Base-by-base conservation (phyloP, 1,140 invertebrate genomes). In the Caligus rogercresseyi region DNA sequence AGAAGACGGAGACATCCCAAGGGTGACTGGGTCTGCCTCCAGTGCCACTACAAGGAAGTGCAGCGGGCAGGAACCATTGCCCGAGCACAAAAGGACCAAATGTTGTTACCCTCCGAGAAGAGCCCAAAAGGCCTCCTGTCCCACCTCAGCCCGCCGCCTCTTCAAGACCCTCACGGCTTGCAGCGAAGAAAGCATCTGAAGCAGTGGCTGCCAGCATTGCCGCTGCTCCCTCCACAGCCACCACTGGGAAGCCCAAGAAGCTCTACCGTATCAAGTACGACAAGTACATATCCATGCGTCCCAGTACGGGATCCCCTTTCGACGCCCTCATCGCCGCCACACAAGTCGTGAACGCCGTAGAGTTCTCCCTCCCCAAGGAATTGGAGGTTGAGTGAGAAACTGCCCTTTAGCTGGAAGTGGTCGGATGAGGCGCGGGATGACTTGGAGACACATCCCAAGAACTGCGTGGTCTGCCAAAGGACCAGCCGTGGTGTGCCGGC, bases 11-110 rank as follows among this genome's bases (percentile, higher is more conserved):
- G 87, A 92, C 72, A 85, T 93, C 67, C 89, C n/a, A 18, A 60
- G 24, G 57, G 89, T 0, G 82, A 89, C 72, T 94, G 89, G 89
- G 73, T 90, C 63, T 95, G 90, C 70, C 83, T 87, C 66, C 80
- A 82, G 65, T 95, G 89, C 70, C 75, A 74, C 16, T 69, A 74
- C 52, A 67, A 66, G 31, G 76, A 75, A 68, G 73, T 74, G 14
- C n/a, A 13, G 13, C 53, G 53, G 4, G 4, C 53, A 25, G 31
- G 31, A 43, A 43, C 31, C 31, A 43, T 43, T 43, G 7, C 31
- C n/a, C 31, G 7, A 7, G 31, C 31, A 11, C 31, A 43, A 43
- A 43, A n/a, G n/a, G 31, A 43, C n/a, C 31, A 43, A 43, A 43
- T 43, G 31, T n/a, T 43, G 7, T n/a, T 43, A 43, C n/a, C n/a